Evolutionary conservation across 1,140 invertebrate species (phyloP).

Genomic region (Musca vetustissima): DNA sequence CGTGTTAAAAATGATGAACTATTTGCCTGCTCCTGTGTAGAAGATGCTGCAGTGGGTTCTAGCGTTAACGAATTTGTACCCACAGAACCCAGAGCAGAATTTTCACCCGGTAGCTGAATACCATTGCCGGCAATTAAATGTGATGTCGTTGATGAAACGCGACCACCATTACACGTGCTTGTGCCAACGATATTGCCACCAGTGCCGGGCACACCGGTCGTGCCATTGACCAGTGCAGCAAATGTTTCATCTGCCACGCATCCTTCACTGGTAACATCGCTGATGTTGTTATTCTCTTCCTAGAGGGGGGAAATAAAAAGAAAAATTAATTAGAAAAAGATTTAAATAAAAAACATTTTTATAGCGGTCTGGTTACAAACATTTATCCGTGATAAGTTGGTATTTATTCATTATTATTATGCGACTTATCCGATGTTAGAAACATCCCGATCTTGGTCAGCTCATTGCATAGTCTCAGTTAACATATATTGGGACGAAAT

Average conservation of each 20-base stretch:
- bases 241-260: slow-evolving; percentile 1
- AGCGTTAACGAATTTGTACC: slow-evolving; percentile 13
- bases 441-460: too few relatives aligned
- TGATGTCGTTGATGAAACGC: not conserved
- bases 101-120: slow-evolving; percentile 13
- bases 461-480: too few relatives aligned
- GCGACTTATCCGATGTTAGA: too few relatives aligned
- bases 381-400: too few relatives aligned
- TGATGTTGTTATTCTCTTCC: slow-evolving; percentile 56
- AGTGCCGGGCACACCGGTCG: not conserved
- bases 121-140: slow-evolving; percentile 9
- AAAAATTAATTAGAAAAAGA: not conserved
- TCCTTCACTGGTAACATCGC: slow-evolving; percentile 14
- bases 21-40: slow-evolving; percentile 18
- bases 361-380: too few relatives aligned
- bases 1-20: not conserved
- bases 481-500: too few relatives aligned
- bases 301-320: slow-evolving; percentile 36
- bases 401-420: too few relatives aligned
- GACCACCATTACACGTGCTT: not conserved
- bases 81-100: slow-evolving; percentile 18
- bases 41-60: slow-evolving; percentile 13
- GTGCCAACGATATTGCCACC: too few relatives aligned
- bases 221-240: slow-evolving; percentile 2
- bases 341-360: too few relatives aligned